phyloP scores from a whole-genome alignment of 2,113 vertebrate species.

The Tricholaema leucomelas region DNA sequence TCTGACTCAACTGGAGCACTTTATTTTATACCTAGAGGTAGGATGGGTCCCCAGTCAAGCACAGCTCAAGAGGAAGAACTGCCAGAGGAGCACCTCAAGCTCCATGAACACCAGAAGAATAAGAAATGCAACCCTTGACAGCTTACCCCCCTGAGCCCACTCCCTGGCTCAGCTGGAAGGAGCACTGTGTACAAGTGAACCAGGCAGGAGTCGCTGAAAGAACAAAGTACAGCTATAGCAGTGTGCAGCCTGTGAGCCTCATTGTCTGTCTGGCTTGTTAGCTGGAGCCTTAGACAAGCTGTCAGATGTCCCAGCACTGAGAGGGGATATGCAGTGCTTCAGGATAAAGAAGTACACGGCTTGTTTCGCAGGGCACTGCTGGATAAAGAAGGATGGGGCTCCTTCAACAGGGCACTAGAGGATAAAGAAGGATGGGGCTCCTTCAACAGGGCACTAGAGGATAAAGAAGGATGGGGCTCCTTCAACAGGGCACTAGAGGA shows the following conservation, averaged over 20 bases:
- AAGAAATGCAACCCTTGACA: not conserved
- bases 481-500: not conserved
- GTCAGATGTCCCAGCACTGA: not conserved
- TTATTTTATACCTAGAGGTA: not conserved
- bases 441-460: too few relatives aligned
- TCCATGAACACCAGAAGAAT: not conserved
- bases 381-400: too few relatives aligned
- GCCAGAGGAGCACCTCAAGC: not conserved
- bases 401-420: too few relatives aligned
- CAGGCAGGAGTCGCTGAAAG: not conserved
- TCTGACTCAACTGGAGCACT: not conserved
- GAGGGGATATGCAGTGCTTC: not conserved
- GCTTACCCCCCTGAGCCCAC: rapidly evolving
- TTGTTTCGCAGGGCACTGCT: not conserved
- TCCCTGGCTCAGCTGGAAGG: not conserved
- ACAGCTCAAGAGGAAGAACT: not conserved
- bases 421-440: too few relatives aligned
- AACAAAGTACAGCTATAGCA: not conserved
- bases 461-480: not conserved
- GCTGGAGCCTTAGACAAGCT: not conserved
- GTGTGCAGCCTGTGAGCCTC: rapidly evolving
- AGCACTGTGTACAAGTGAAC: rapidly evolving
- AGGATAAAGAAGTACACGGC: not conserved
- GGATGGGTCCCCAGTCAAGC: not conserved
- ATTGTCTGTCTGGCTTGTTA: not conserved